Conservation (phyloP, 2,888 invertebrate genomes). For the Eretmocerus hayati region DNA sequence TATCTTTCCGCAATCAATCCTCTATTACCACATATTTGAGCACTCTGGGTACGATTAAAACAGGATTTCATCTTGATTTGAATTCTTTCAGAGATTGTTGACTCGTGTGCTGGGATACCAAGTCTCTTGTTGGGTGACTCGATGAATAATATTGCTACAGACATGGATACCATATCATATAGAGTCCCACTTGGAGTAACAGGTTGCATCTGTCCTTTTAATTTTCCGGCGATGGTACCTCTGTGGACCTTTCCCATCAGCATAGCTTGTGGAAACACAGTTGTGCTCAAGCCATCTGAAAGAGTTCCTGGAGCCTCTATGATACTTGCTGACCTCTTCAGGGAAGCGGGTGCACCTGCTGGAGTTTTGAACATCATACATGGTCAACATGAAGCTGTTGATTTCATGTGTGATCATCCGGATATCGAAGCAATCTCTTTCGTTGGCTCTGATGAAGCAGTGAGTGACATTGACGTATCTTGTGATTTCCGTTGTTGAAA, state of each 20-base stretch:
- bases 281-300: constrained; percentile 93
- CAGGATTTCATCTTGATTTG: no score
- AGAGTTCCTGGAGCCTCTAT: constrained; percentile 95
- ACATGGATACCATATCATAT: constrained; percentile 95
- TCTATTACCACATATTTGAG: no score
- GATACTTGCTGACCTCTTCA: constrained; percentile 86
- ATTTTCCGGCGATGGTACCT: constrained; percentile 99
- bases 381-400: constrained; percentile 88
- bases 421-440: constrained; percentile 96
- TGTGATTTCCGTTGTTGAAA: no score
- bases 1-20: no score
- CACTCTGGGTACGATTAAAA: no score
- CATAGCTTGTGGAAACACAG: constrained; percentile 88
- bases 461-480: no score
- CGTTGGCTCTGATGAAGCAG: constrained; percentile 94
- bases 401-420: constrained; percentile 95
- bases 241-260: constrained; percentile 90
- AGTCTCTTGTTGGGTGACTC: constrained; percentile 90
- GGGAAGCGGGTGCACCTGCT: constrained; percentile 92
- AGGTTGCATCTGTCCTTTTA: constrained; percentile 95
- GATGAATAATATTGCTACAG: constrained; percentile 76
- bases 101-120: constrained; percentile 92
- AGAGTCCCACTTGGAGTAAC: constrained; percentile 89
- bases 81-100: constrained; percentile 79
- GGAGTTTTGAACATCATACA: constrained; percentile 96